These are phyloP conservation scores for Nomia melanderi DNA, from an alignment of 1,140 invertebrate species.

Conservation along the genomic window DNA sequence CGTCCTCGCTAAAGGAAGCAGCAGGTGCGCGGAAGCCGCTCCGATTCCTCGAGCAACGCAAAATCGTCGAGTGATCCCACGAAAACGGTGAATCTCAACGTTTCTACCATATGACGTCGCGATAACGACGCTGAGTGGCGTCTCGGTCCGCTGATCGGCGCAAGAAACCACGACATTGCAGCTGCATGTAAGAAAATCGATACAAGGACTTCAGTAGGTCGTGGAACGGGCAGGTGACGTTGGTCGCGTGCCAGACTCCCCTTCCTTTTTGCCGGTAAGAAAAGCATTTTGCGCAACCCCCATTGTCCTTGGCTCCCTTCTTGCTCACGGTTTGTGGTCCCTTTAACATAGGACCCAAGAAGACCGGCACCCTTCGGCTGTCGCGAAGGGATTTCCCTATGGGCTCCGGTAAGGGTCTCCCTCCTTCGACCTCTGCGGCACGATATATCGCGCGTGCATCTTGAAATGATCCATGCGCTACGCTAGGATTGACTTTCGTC, in stretches of 20 bases:
- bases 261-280: conserved; percentile 70
- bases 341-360: conserved; percentile 66
- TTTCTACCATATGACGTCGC: conserved; percentile 71
- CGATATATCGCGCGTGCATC: conserved; percentile 19
- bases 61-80: conserved; percentile 44
- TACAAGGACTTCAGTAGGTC: conserved; percentile 69
- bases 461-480: conserved; percentile 16
- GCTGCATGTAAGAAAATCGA: conserved; percentile 75
- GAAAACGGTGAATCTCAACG: conserved; percentile 74
- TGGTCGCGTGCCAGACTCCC: conserved; percentile 78
- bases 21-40: conserved; percentile 34
- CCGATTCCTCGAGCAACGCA: conserved; percentile 12
- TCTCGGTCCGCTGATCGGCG: conserved; percentile 71
- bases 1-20: not conserved
- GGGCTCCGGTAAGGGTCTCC: conserved; percentile 11
- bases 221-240: conserved; percentile 76
- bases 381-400: conserved; percentile 34
- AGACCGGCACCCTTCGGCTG: conserved; percentile 44
- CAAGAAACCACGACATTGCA: conserved; percentile 70
- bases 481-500: conserved; percentile 21
- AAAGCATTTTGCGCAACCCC: conserved; percentile 77
- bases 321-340: conserved; percentile 71
- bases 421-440: not conserved
- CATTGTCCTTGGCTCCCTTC: conserved; percentile 76
- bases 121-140: conserved; percentile 69